phyloP scores from a whole-genome alignment of 2,888 invertebrate genomes.

The Rhyacophila evoluta region DNA sequence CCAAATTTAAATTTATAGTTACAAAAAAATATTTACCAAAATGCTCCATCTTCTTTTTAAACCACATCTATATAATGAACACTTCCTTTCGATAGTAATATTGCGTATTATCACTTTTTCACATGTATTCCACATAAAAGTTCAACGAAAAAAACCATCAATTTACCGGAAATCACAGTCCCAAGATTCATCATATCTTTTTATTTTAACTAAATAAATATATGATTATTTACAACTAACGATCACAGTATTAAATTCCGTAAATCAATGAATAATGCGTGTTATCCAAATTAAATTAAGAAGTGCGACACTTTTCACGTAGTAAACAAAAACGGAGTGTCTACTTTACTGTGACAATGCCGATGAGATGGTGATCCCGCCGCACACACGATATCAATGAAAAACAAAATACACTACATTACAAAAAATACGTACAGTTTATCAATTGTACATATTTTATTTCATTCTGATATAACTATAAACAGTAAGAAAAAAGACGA shows the following conservation, averaged over 20 bases:
- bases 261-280: too few species aligned
- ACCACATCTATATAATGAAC: neutral
- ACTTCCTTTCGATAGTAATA: too few species aligned
- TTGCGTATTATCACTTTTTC: neutral
- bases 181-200: too few species aligned
- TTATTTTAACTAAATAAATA: too few species aligned
- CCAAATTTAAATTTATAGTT: too few species aligned
- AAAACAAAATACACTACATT: slow-evolving; percentile 1
- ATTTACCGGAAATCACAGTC: too few species aligned
- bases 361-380: slow-evolving; percentile 17
- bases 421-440: neutral
- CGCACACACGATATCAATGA: slow-evolving; percentile 27
- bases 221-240: too few species aligned
- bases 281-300: too few species aligned
- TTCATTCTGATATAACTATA: neutral
- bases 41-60: slow-evolving; percentile 1
- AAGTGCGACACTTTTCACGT: neutral
- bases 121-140: neutral
- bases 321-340: neutral
- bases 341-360: slow-evolving; percentile 17
- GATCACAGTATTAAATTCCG: too few species aligned
- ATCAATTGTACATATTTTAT: neutral
- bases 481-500: neutral
- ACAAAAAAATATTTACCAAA: neutral
- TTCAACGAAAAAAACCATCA: neutral